Percentiles rank a stretch among this genome's conserved stretches.
These are phyloP conservation scores for Danaus chrysippus DNA, from an alignment of 2,888 invertebrate species.

Conservation along the genomic window DNA sequence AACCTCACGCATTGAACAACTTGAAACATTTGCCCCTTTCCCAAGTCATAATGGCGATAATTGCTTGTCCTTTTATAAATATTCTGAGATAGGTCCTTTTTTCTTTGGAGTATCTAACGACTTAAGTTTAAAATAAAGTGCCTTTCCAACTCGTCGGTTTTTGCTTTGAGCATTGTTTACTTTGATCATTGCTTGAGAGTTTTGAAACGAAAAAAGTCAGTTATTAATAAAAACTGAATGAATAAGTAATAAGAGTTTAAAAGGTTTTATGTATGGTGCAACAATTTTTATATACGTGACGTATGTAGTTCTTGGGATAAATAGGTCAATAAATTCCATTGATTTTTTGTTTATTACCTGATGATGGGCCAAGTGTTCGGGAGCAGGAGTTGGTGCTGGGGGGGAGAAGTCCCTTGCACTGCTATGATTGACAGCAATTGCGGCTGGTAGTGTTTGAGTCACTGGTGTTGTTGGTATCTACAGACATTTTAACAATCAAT, in stretches of 20 bases:
- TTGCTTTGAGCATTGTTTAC: too few species aligned
- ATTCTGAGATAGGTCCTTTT: not conserved
- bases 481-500: not conserved
- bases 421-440: constrained; percentile 51
- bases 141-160: not conserved
- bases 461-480: constrained; percentile 54
- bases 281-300: too few species aligned
- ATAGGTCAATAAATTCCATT: not conserved
- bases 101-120: not conserved
- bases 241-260: too few species aligned
- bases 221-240: too few species aligned
- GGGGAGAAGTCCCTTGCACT: constrained; percentile 65
- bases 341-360: constrained; percentile 45
- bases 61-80: too few species aligned
- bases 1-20: too few species aligned
- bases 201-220: too few species aligned
- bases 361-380: constrained; percentile 66
- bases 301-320: too few species aligned
- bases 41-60: too few species aligned
- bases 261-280: too few species aligned
- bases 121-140: not conserved
- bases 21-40: too few species aligned
- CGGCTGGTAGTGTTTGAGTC: constrained; percentile 49
- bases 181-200: too few species aligned
- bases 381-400: constrained; percentile 61